phyloP scores from a whole-genome alignment of 2,113 vertebrate genomes.

The Isurus oxyrinchus region DNA sequence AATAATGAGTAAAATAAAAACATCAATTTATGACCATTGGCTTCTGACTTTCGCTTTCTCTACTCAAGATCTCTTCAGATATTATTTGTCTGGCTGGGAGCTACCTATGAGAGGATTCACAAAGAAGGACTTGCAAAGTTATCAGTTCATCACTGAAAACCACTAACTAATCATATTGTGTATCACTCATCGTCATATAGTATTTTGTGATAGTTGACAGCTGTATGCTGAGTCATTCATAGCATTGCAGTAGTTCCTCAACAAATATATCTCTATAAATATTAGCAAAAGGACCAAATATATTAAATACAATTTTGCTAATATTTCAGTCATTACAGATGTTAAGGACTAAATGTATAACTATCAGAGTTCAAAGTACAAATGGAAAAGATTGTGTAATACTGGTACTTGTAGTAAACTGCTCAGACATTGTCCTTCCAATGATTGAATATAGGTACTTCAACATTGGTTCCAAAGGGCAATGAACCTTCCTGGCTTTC shows the following conservation, averaged over 20 bases:
- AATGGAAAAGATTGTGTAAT: neutral
- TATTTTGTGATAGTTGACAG: neutral
- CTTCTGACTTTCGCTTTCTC: neutral
- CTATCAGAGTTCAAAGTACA: neutral
- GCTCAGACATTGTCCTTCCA: neutral
- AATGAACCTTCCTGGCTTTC: neutral
- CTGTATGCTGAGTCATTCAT: neutral
- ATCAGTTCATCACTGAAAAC: neutral
- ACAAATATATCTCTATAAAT: neutral
- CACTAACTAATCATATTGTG: neutral
- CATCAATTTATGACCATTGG: neutral
- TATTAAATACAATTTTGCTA: neutral
- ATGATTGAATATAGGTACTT: neutral
- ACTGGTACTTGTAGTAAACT: neutral
- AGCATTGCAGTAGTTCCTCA: neutral
- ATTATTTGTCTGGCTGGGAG: neutral
- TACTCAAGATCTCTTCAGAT: neutral
- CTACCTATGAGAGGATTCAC: too few relatives aligned
- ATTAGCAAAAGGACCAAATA: neutral
- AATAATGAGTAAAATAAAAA: neutral
- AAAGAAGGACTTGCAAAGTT: neutral
- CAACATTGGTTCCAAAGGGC: neutral
- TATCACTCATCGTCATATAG: neutral
- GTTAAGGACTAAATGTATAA: neutral
- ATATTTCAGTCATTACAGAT: neutral